Conservation (phyloP, 2,888 invertebrate genomes). For the Cheilosia vernalis region DNA sequence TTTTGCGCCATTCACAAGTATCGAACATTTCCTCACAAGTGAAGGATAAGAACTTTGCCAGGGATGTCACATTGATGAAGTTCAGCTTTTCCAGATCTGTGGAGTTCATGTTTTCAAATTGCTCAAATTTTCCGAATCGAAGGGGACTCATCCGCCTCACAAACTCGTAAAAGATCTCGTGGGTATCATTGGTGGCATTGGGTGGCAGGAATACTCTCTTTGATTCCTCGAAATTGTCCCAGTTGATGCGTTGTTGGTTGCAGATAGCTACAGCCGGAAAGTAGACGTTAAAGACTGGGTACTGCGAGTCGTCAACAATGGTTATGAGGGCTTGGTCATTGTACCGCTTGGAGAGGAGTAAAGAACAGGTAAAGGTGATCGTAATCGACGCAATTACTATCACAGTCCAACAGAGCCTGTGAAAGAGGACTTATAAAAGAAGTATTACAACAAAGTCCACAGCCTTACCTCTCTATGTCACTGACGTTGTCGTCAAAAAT, state of each 20-base stretch:
- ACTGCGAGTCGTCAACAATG: conserved; percentile 81
- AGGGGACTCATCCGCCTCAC: conserved; percentile 78
- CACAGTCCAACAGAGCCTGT: conserved; percentile 79
- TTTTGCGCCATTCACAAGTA: conserved; percentile 83
- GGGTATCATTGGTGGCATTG: conserved; percentile 76
- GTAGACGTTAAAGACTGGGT: conserved; percentile 80
- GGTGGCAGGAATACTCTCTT: conserved; percentile 78
- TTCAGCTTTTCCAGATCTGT: conserved; percentile 79
- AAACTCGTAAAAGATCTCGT: conserved; percentile 77
- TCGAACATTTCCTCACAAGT: conserved; percentile 82
- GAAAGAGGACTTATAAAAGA: neutral
- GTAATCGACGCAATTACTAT: conserved; percentile 78
- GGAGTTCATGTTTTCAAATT: conserved; percentile 77
- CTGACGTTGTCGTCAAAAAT: conserved; percentile 79
- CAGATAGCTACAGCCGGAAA: conserved; percentile 82
- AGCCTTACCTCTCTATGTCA: conserved; percentile 79
- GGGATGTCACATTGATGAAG: conserved; percentile 77
- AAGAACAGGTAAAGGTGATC: conserved; percentile 77
- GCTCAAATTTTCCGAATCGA: conserved; percentile 79
- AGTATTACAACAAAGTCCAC: neutral
- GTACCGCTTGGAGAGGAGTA: conserved; percentile 78
- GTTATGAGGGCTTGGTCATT: conserved; percentile 79
- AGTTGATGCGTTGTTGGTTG: conserved; percentile 81
- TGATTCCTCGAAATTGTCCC: conserved; percentile 79
- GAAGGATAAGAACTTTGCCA: conserved; percentile 77